Conservation (phyloP, 2,797 vertebrate genomes). For the Toxotes lorentzi region DNA sequence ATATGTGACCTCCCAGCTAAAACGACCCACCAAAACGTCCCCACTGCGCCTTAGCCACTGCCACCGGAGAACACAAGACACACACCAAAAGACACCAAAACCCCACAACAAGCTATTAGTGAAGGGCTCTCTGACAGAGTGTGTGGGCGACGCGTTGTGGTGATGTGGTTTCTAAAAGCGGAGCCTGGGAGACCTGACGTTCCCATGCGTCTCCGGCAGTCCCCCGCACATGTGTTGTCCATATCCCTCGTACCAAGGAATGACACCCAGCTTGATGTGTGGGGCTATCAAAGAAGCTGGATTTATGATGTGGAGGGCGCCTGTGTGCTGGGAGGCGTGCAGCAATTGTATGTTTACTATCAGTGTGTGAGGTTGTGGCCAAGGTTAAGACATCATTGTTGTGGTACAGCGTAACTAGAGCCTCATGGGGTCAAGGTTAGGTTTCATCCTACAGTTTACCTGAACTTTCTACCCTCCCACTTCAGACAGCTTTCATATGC, state of each 20-base stretch:
- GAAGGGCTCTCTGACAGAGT: constrained; percentile 65
- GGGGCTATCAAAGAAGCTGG: constrained; percentile 77
- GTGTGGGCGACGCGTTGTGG: constrained; percentile 51
- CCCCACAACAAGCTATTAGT: constrained; percentile 70
- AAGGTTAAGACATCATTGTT: constrained; percentile 68
- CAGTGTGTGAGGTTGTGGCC: constrained; percentile 64
- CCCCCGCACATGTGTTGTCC: constrained; percentile 87
- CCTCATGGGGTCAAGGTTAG: constrained; percentile 76
- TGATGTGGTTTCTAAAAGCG: constrained; percentile 71
- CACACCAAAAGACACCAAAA: constrained; percentile 75
- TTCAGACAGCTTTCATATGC: constrained; percentile 59
- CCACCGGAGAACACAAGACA: constrained; percentile 80
- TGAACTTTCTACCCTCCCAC: constrained; percentile 66
- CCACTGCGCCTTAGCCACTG: constrained; percentile 75
- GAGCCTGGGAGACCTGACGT: constrained; percentile 56
- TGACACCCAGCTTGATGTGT: constrained; percentile 78
- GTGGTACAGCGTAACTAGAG: constrained; percentile 56
- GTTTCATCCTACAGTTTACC: constrained; percentile 65
- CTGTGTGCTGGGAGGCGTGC: constrained; percentile 63
- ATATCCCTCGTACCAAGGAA: constrained; percentile 85
- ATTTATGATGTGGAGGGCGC: constrained; percentile 71
- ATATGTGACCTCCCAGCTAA: constrained; percentile 82
- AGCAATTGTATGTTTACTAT: constrained; percentile 70
- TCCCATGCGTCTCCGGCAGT: constrained; percentile 79
- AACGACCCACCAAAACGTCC: constrained; percentile 70